phyloP scores from a whole-genome alignment of 2,797 vertebrate species.

The Leucoraja ocellata region DNA sequence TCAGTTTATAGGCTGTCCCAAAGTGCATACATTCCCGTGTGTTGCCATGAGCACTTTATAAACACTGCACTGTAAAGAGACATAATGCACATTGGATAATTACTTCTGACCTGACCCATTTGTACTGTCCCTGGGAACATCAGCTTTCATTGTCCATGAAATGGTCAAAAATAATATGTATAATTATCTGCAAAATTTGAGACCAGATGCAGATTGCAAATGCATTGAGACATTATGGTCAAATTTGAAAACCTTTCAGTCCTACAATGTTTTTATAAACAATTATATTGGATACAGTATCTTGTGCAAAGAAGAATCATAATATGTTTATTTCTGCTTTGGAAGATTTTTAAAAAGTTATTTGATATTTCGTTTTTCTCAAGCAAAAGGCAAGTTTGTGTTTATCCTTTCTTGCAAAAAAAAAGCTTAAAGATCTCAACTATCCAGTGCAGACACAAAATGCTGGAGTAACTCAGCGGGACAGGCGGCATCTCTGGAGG shows the following conservation, averaged over 20 bases:
- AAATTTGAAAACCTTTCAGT: background rate
- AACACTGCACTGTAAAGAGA: conserved; percentile 15
- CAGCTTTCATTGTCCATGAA: background rate
- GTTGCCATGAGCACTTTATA: conserved; percentile 12
- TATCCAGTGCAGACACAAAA: no score
- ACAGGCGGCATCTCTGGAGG: no score
- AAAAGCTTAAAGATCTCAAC: no score
- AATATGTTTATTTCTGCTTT: background rate
- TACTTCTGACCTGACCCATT: conserved; percentile 19
- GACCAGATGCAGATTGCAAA: background rate
- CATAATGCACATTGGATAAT: background rate
- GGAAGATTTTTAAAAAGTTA: background rate
- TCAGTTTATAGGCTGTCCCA: conserved; percentile 22
- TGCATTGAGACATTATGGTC: background rate
- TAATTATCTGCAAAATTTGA: background rate
- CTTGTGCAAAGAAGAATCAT: no score
- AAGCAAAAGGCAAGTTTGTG: background rate
- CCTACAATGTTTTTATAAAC: background rate
- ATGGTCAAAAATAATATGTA: conserved; percentile 3
- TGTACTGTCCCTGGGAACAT: conserved; percentile 10
- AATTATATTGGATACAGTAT: background rate
- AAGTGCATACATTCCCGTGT: conserved; percentile 9
- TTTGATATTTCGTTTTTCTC: background rate
- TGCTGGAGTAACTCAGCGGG: no score
- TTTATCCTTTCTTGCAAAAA: background rate